A percentile compares a stretch with the other conserved stretches of the same genome.
phyloP scores from a whole-genome alignment of 2,113 vertebrate species.

The Hemiscyllium ocellatum region DNA sequence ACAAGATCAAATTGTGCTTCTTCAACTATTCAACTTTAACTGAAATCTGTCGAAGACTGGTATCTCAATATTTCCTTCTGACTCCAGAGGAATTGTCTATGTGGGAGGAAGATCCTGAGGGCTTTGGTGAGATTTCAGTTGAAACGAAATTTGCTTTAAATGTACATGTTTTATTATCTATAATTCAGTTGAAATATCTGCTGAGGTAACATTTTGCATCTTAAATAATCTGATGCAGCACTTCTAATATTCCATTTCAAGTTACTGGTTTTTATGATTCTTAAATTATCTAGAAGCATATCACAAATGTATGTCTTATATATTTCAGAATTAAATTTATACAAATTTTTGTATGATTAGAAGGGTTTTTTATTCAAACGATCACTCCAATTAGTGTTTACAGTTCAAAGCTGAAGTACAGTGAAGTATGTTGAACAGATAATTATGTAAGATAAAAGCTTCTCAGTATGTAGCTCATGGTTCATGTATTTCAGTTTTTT shows the following conservation, averaged over 20 bases:
- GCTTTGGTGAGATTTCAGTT: conserved; percentile 70
- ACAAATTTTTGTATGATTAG: background rate
- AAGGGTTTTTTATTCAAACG: background rate
- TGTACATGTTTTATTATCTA: background rate
- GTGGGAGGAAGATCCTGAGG: conserved; percentile 98
- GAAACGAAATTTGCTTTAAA: background rate
- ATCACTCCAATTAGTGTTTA: background rate
- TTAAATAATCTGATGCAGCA: no score
- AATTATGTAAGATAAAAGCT: background rate
- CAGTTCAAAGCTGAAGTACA: background rate
- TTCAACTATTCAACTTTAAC: conserved; percentile 88
- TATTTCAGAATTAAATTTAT: background rate
- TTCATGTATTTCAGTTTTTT: no score
- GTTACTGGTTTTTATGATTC: background rate
- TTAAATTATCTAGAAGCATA: background rate
- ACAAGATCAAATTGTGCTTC: conserved; percentile 87
- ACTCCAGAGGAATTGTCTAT: conserved; percentile 86
- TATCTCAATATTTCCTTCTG: conserved; percentile 89
- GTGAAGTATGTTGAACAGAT: background rate
- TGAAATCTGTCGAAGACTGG: conserved; percentile 85
- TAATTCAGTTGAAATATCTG: background rate
- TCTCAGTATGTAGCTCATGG: no score
- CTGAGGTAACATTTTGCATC: background rate
- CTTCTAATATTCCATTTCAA: background rate
- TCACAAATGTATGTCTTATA: background rate